Conservation (phyloP, 2,888 invertebrate species). For the Therioaphis trifolii region DNA sequence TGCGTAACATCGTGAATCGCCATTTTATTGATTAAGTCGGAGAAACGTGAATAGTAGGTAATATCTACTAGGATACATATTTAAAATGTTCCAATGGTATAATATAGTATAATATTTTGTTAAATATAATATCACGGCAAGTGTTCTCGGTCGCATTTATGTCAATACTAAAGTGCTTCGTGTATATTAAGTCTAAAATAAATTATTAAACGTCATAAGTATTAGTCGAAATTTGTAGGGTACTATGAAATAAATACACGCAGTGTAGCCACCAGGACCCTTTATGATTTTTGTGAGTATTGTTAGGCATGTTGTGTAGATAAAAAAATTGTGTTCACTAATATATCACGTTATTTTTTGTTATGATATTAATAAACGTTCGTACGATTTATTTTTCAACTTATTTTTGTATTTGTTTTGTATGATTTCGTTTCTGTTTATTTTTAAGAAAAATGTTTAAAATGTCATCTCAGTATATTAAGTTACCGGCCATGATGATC, state of each 20-base stretch:
- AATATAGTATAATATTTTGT: too few relatives aligned
- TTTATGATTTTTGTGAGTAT: background rate
- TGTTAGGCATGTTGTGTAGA: background rate
- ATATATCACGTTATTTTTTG: background rate
- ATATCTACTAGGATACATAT: too few relatives aligned
- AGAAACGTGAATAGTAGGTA: too few relatives aligned
- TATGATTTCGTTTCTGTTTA: too few relatives aligned
- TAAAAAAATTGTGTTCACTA: background rate
- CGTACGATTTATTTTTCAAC: background rate
- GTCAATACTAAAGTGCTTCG: too few relatives aligned
- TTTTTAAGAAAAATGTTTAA: too few relatives aligned
- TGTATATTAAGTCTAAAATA: background rate
- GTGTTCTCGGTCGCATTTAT: too few relatives aligned
- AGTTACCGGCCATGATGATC: too few relatives aligned
- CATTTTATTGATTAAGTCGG: too few relatives aligned
- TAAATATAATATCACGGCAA: background rate
- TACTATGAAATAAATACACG: constrained; percentile 20
- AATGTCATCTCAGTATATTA: too few relatives aligned
- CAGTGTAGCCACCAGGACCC: background rate
- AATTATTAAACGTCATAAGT: constrained; percentile 1
- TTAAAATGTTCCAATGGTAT: too few relatives aligned
- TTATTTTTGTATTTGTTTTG: background rate
- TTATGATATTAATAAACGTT: constrained; percentile 15
- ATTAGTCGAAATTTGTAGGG: background rate
- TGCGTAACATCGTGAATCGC: too few relatives aligned